A percentile compares a stretch with the other conserved stretches of the same genome.
phyloP scores from a whole-genome alignment of 2,797 vertebrate species.

The Carapus acus region DNA sequence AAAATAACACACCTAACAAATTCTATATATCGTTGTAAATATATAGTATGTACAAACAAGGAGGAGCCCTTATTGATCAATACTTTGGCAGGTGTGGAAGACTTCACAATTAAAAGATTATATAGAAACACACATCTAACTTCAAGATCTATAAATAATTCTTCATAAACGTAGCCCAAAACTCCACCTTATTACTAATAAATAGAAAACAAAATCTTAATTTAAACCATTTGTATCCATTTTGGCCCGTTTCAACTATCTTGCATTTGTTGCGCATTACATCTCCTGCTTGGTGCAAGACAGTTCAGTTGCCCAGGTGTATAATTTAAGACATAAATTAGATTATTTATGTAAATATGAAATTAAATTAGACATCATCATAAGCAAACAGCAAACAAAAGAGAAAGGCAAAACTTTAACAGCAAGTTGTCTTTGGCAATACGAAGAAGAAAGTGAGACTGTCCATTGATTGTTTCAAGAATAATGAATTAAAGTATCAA shows the following conservation, averaged over 20 bases:
- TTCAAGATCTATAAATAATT: conserved; percentile 73
- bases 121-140: conserved; percentile 63
- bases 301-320: conserved; percentile 63
- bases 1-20: conserved; percentile 68
- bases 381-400: conserved; percentile 60
- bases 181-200: conserved; percentile 64
- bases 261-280: conserved; percentile 56
- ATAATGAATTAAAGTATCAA: conserved; percentile 58
- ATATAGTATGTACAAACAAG: conserved; percentile 65
- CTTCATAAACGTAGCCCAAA: conserved; percentile 62
- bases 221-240: conserved; percentile 68
- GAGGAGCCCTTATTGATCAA: conserved; percentile 47
- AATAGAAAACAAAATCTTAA: conserved; percentile 74
- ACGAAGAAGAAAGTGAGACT: conserved; percentile 47
- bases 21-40: conserved; percentile 64
- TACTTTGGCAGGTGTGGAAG: conserved; percentile 56
- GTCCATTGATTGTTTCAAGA: conserved; percentile 57
- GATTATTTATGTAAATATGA: conserved; percentile 73
- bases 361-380: conserved; percentile 76
- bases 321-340: conserved; percentile 87
- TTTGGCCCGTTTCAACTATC: conserved; percentile 68
- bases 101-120: conserved; percentile 62
- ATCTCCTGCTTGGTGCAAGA: conserved; percentile 67
- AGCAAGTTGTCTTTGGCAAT: conserved; percentile 52
- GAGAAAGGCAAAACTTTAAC: conserved; percentile 51